Evolutionary conservation across 2,888 invertebrate species (phyloP).

Genomic region (Calameuta idolon): DNA sequence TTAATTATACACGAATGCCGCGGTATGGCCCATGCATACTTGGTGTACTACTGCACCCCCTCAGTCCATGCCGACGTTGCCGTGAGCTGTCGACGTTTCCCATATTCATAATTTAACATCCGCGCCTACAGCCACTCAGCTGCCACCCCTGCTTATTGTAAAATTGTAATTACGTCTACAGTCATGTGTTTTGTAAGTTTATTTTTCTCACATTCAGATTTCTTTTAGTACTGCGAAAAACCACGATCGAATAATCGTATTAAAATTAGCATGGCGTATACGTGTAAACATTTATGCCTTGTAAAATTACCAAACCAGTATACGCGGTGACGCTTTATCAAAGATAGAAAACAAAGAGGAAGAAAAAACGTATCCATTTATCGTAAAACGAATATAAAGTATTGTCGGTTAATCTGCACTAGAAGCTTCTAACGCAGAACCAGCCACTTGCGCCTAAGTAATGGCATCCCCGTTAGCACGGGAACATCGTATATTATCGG

Average conservation of each 20-base stretch:
- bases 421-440: not conserved
- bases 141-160: slow-evolving; percentile 16
- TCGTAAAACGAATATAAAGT: not conserved
- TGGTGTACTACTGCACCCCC: not conserved
- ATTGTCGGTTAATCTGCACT: not conserved
- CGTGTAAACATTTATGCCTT: not conserved
- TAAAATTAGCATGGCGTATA: not conserved
- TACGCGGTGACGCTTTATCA: not conserved
- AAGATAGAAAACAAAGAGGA: not conserved
- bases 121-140: slow-evolving; percentile 23
- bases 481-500: not conserved
- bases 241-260: not conserved
- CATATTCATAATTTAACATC: slow-evolving; percentile 36
- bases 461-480: not conserved
- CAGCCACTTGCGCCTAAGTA: slow-evolving; percentile 8
- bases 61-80: slow-evolving; percentile 7
- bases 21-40: slow-evolving; percentile 14
- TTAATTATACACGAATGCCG: slow-evolving; percentile 33
- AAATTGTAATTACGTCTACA: slow-evolving; percentile 28
- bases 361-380: not conserved
- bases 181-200: not conserved
- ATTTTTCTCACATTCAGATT: not conserved
- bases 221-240: not conserved
- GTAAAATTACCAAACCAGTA: not conserved
- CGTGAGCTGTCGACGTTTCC: slow-evolving; percentile 29